phyloP scores from a whole-genome alignment of 2,113 vertebrate genomes.

The Muscicapa adusta region DNA sequence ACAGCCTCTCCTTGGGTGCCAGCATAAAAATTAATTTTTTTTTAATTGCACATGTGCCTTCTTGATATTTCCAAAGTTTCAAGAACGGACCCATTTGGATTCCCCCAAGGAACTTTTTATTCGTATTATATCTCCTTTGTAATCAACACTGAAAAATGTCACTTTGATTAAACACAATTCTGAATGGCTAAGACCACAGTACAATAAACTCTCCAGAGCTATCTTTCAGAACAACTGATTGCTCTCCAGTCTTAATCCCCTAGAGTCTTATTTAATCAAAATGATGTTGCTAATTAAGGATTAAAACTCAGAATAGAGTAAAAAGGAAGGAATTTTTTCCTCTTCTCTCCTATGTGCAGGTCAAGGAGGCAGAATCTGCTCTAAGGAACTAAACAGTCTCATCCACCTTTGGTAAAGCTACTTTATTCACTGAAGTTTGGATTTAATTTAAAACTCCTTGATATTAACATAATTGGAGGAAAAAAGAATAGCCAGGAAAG shows the following conservation, averaged over 20 bases:
- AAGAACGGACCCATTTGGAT: constrained; percentile 28
- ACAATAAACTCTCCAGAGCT: constrained; percentile 77
- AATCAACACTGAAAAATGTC: constrained; percentile 78
- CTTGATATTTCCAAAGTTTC: constrained; percentile 5
- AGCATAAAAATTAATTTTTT: constrained; percentile 16
- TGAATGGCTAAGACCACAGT: constrained; percentile 70
- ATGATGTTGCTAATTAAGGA: constrained; percentile 82
- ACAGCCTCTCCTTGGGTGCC: background rate
- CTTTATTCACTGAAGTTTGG: constrained; percentile 59
- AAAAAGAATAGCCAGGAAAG: constrained; percentile 3
- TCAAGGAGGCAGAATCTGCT: constrained; percentile 70
- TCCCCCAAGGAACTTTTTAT: constrained; percentile 66
- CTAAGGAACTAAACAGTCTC: constrained; percentile 14
- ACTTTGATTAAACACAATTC: constrained; percentile 80
- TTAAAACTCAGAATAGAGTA: constrained; percentile 69
- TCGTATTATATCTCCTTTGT: constrained; percentile 71
- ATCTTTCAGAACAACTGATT: constrained; percentile 74
- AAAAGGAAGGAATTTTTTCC: constrained; percentile 43
- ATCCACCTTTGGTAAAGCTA: constrained; percentile 59
- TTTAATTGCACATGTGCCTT: background rate
- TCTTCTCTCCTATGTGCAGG: constrained; percentile 62
- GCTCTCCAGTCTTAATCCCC: constrained; percentile 72
- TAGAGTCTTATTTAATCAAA: constrained; percentile 79
- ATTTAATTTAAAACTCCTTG: constrained; percentile 61
- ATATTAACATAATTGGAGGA: constrained; percentile 51